These are phyloP conservation scores for Antigone vipio DNA, from an alignment of 2,113 vertebrate species.

Conservation along the genomic window DNA sequence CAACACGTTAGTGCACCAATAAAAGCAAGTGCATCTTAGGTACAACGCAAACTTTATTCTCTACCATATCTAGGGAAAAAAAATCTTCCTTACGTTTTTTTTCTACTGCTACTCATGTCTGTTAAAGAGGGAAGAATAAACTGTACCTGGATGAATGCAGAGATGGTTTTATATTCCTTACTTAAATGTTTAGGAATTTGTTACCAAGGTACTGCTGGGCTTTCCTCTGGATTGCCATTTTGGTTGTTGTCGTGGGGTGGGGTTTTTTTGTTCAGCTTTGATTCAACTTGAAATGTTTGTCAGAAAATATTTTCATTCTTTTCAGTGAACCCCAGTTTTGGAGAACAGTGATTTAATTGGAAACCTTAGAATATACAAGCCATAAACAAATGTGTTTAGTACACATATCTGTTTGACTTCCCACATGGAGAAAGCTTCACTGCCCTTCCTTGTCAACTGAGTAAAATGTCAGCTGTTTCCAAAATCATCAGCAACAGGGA, in stretches of 20 bases:
- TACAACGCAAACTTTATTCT: background rate
- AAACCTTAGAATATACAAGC: conserved; percentile 14
- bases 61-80: background rate
- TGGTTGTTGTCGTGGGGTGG: background rate
- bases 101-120: background rate
- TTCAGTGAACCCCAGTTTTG: background rate
- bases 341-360: background rate
- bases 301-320: conserved; percentile 10
- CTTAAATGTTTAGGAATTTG: conserved; percentile 28
- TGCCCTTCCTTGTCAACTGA: conserved; percentile 47
- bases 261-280: background rate
- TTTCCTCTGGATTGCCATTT: conserved; percentile 16
- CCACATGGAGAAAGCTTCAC: conserved; percentile 14
- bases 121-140: conserved; percentile 17
- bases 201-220: background rate
- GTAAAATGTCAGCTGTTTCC: conserved; percentile 36
- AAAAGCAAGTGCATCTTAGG: background rate
- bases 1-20: background rate
- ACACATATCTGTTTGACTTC: conserved; percentile 5
- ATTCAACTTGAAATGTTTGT: conserved; percentile 10
- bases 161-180: conserved; percentile 40
- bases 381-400: background rate
- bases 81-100: background rate
- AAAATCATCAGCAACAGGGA: conserved; percentile 22
- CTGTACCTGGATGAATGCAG: background rate